Evolutionary conservation across 2,888 invertebrate species (phyloP).

Genomic region (Blastobasis adustella): DNA sequence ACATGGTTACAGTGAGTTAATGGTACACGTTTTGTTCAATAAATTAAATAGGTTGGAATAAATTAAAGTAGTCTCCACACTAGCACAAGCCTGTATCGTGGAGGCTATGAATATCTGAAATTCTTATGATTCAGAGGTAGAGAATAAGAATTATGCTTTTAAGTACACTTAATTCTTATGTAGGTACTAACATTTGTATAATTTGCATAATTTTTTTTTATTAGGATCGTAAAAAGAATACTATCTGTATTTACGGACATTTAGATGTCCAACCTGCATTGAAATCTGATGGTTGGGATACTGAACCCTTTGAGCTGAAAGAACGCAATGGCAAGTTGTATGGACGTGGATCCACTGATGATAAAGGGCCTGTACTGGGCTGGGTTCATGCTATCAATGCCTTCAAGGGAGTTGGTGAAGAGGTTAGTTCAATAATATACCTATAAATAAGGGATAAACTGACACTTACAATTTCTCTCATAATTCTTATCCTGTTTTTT

Average conservation of each 20-base stretch:
- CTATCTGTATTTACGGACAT: conserved; percentile 96
- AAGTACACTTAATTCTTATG: background rate
- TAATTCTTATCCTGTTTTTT: background rate
- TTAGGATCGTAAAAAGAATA: conserved; percentile 89
- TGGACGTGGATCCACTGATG: conserved; percentile 95
- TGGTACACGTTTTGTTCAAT: too few relatives aligned
- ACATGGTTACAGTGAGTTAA: too few relatives aligned
- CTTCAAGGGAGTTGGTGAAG: conserved; percentile 81
- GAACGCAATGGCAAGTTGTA: conserved; percentile 92
- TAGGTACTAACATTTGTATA: background rate
- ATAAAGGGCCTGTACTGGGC: conserved; percentile 95
- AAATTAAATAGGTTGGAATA: too few relatives aligned
- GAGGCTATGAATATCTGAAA: too few relatives aligned
- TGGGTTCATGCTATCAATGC: conserved; percentile 97
- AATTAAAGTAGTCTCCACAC: too few relatives aligned
- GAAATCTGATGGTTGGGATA: conserved; percentile 95
- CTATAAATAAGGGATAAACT: background rate
- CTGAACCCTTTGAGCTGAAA: conserved; percentile 93
- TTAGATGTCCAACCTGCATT: conserved; percentile 98
- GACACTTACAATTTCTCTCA: too few relatives aligned
- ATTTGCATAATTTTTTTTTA: conserved; percentile 5
- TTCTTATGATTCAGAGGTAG: too few relatives aligned
- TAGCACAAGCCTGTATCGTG: too few relatives aligned
- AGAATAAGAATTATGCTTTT: too few relatives aligned
- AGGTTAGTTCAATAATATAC: conserved; percentile 37